Base-by-base conservation (phyloP, 2,113 vertebrate species). In the Oplegnathus fasciatus region DNA sequence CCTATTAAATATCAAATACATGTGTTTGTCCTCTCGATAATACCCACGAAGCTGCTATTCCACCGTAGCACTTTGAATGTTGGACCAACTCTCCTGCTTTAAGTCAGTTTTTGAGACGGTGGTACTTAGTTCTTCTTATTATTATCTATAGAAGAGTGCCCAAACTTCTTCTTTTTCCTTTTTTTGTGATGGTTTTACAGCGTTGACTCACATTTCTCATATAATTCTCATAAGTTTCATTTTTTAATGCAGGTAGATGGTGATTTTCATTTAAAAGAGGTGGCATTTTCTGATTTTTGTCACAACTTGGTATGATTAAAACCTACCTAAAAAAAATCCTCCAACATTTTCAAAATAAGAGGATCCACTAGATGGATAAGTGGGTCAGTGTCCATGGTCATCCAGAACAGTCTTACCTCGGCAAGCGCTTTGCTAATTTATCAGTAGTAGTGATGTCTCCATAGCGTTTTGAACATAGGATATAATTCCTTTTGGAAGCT, bases 1-100 rank as follows among this genome's bases (percentile, higher is more conserved):
- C 88, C 89, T 80, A 78, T 93, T 90, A 88, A 84, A 88, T 89
- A 89, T 92, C 90, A 92, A 86, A 90, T 88, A 68, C 78, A 76
- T 78, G 75, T 86, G 80, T 93, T 90, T 89, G 78, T 88, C 81
- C 78, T 64, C 75, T 14, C 9, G 1, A 62, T 92, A 90, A 93
- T 88, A 78, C 85, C 65, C 73, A 58, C 24, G 1, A 82, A 88
- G 76, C 77, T 37, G 79, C 78, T 73, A 50, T 85, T 91, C 55
- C 70, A 13, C 73, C 32, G 37, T 5, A 79, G 40, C 70, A 73
- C 83, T 80, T 54, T 75, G 42, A 54, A 74, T 67, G 24, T 70
- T 70, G 52, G 65, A 64, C 72, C 52, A 54, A 57, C 58, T 72
- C 46, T 78, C 13, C 65, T 42, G 73, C 77, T 88, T 58, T 20